Evolutionary conservation across 2,797 vertebrate genomes (phyloP), one percentile per base, ranked within the genome.

Genomic region (Rhinogobio ventralis): DNA sequence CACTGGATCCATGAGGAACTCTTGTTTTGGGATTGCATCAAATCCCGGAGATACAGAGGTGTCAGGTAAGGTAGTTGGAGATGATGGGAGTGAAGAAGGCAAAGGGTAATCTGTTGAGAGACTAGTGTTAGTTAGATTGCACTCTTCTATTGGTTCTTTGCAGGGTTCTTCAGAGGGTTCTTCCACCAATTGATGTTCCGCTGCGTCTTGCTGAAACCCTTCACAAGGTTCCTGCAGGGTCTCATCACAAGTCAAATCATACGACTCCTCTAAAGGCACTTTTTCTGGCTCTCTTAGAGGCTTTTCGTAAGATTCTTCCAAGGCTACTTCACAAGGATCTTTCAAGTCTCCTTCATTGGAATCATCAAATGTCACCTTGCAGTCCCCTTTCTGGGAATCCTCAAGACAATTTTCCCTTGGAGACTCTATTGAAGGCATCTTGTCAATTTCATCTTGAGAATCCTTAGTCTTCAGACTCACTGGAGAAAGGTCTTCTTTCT

Each of bases 401-500:
- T 84, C 81, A 11, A 85, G 85, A 30, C 88, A 64, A 4, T 91
- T 92, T 86, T 53, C 78, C 42, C 79, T 86, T 71, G 80, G 83
- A 9, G 91, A 90, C 45, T 91, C 91, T 55, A 76, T 25, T 60
- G 87, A 81, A 15, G 87, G 81, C 36, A 90, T 76, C 2, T 88
- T 86, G 60, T 68, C 73, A 62, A 88, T 87, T n/a, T 60, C 91
- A 49, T 89, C 81, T 1, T 89, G 82, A 60, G 72, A 76, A 4
- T 89, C 89, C 23, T 74, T 87, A 5, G 87, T 60, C 15, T 33
- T 85, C 0, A 71, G 62, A 39, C 90, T 89, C 28, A 85, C 88
- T 80, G 81, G 90, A 20, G 83, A 91, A 84, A 60, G 80, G 49
- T 95, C 94, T 69, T 95, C 93, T 83, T 93, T 92, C 0, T 94